Evolutionary conservation across 92 coral and sea anemone species (phyloP).

Genomic region (Zoanthus sociatus): DNA sequence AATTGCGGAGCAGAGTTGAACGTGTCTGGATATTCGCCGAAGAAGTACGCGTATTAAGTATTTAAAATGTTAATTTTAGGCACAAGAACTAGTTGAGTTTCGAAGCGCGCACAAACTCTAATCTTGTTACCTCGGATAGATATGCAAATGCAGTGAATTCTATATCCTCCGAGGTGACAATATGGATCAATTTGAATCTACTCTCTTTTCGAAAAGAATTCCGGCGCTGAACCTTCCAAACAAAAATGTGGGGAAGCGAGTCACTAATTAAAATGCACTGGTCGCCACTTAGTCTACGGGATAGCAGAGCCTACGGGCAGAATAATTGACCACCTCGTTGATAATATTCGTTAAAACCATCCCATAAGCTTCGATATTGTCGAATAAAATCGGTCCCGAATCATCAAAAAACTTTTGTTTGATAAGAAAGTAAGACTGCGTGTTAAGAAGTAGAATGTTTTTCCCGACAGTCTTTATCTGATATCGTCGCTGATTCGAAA

Average conservation of each 20-base stretch:
- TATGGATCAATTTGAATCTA: slow-evolving; percentile 32
- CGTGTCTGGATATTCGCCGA: background rate
- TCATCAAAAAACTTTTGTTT: background rate
- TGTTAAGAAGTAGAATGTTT: background rate
- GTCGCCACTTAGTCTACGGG: slow-evolving; percentile 49
- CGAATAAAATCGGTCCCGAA: slow-evolving; percentile 23
- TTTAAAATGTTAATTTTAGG: slow-evolving; percentile 38
- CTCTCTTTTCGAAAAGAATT: slow-evolving; percentile 32
- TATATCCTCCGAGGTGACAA: slow-evolving; percentile 27
- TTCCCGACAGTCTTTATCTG: background rate
- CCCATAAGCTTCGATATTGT: background rate
- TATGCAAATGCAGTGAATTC: slow-evolving; percentile 24
- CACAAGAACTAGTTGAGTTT: slow-evolving; percentile 20
- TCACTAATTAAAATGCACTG: slow-evolving; percentile 35
- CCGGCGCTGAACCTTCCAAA: slow-evolving; percentile 48
- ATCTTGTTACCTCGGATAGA: slow-evolving; percentile 19
- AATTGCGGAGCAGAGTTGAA: background rate
- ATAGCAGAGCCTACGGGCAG: slow-evolving; percentile 39
- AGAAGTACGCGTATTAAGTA: background rate
- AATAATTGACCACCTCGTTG: slow-evolving; percentile 34
- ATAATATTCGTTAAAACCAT: slow-evolving; percentile 5
- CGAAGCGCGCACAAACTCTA: background rate
- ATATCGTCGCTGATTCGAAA: slow-evolving; percentile 19
- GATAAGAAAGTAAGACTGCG: background rate
- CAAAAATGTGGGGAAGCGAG: slow-evolving; percentile 23